A percentile compares a stretch with the other conserved stretches of the same genome.
Conservation (phyloP, 2,888 invertebrate genomes). For the Yponomeuta malinellus region DNA sequence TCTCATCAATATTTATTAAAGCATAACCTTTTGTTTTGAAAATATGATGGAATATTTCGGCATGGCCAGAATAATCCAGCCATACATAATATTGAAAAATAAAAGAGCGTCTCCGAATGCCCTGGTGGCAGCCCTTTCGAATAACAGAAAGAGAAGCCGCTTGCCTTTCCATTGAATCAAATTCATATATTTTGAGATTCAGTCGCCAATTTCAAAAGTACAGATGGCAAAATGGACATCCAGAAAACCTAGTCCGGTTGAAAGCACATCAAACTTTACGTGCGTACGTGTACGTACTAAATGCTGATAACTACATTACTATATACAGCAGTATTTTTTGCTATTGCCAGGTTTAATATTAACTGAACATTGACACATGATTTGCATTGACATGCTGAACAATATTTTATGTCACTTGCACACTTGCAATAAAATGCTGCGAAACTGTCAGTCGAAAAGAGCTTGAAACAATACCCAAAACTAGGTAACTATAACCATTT, state of each 20-base stretch:
- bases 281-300: too few species aligned
- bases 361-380: too few species aligned
- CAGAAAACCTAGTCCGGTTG: slow-evolving; percentile 10
- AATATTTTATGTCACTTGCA: too few species aligned
- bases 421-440: too few species aligned
- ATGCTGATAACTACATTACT: too few species aligned
- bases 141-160: slow-evolving; percentile 71
- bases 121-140: slow-evolving; percentile 71
- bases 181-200: slow-evolving; percentile 77
- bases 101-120: slow-evolving; percentile 44
- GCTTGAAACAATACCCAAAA: too few species aligned
- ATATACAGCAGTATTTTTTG: too few species aligned
- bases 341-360: too few species aligned
- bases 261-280: too few species aligned
- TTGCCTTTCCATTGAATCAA: slow-evolving; percentile 75
- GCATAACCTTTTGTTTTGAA: slow-evolving; percentile 27
- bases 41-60: slow-evolving; percentile 56
- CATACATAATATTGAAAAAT: slow-evolving; percentile 63
- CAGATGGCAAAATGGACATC: slow-evolving; percentile 40
- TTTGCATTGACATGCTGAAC: too few species aligned
- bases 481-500: too few species aligned
- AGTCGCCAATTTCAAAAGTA: slow-evolving; percentile 74
- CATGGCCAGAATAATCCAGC: slow-evolving; percentile 46
- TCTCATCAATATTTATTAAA: slow-evolving; percentile 27
- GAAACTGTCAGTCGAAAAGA: too few species aligned